A percentile compares a stretch with the other conserved stretches of the same genome.
Conservation (phyloP, 2,113 vertebrate genomes). For the Xenopus borealis region DNA sequence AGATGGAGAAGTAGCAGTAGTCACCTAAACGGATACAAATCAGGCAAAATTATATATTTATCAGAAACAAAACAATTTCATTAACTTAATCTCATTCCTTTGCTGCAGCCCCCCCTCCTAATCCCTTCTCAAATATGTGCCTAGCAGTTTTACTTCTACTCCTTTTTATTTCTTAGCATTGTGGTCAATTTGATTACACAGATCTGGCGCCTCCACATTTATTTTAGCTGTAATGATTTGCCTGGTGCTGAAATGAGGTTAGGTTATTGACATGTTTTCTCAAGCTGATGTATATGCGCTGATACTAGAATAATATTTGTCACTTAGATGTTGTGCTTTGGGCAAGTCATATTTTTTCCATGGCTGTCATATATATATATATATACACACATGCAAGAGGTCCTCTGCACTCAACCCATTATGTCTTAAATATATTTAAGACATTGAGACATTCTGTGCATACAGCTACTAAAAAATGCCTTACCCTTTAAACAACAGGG, state of each 20-base stretch:
- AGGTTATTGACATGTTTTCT: too few relatives aligned
- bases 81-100: slow-evolving; percentile 29
- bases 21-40: background rate
- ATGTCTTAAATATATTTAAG: too few relatives aligned
- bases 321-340: background rate
- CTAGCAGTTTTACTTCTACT: background rate
- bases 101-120: slow-evolving; percentile 13
- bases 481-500: too few relatives aligned
- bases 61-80: slow-evolving; percentile 7
- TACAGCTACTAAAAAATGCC: too few relatives aligned
- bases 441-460: too few relatives aligned
- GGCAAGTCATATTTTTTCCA: slow-evolving; percentile 11
- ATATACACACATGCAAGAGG: too few relatives aligned
- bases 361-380: too few relatives aligned
- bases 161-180: slow-evolving; percentile 20
- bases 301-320: background rate
- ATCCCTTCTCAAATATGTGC: slow-evolving; percentile 21
- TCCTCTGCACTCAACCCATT: too few relatives aligned
- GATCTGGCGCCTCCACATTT: background rate
- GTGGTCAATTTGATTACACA: slow-evolving; percentile 16
- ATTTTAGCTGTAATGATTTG: too few relatives aligned
- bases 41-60: slow-evolving; percentile 17
- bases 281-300: background rate
- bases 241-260: too few relatives aligned
- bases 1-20: background rate